Conservation (phyloP, 1,140 invertebrate species). For the Pentalonia nigronervosa region DNA sequence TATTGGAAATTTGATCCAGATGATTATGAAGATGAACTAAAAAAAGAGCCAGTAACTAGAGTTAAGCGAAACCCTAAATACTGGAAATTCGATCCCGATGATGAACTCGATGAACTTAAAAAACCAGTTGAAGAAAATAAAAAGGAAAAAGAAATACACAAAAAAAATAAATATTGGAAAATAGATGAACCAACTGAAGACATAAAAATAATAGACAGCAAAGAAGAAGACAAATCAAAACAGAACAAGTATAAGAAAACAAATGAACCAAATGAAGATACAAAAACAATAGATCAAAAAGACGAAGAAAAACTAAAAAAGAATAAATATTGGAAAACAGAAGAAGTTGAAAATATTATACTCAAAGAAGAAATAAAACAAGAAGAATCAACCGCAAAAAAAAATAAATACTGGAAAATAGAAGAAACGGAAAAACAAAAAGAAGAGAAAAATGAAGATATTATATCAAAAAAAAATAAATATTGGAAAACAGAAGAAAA, state of each 20-base stretch:
- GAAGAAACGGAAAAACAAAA: conserved; percentile 53
- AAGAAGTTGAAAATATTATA: conserved; percentile 51
- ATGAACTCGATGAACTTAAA: not conserved
- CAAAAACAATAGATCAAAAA: conserved; percentile 55
- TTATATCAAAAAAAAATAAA: conserved; percentile 41
- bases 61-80: conserved; percentile 45
- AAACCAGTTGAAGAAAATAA: not conserved
- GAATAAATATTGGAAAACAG: conserved; percentile 35
- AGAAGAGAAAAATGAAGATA: conserved; percentile 59
- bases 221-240: conserved; percentile 11
- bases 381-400: conserved; percentile 55
- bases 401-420: conserved; percentile 32
- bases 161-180: conserved; percentile 46
- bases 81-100: conserved; percentile 44
- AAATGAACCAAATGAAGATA: conserved; percentile 55
- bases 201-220: not conserved
- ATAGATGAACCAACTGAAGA: not conserved
- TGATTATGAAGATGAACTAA: conserved; percentile 40
- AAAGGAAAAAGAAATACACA: not conserved
- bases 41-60: conserved; percentile 49
- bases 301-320: conserved; percentile 20
- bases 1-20: conserved; percentile 53
- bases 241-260: conserved; percentile 25
- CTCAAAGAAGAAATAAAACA: conserved; percentile 53
- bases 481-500: conserved; percentile 51